Percentiles rank a stretch among this genome's conserved stretches.
These are phyloP conservation scores for Choloepus hoffmanni DNA, from an alignment of 2,113 vertebrate species.

Conservation along the genomic window DNA sequence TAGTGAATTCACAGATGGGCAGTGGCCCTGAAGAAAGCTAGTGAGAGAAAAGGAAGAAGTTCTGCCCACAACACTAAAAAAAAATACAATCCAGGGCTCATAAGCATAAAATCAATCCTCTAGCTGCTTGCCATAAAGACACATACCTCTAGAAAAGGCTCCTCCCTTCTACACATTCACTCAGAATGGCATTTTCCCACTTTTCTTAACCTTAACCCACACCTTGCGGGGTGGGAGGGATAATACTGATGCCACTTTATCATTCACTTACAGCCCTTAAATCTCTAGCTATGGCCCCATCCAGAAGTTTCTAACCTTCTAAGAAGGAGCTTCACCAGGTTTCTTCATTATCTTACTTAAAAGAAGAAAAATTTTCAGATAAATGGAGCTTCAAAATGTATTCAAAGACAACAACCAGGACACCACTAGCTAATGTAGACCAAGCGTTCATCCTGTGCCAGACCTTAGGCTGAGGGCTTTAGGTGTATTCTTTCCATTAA, in stretches of 20 bases:
- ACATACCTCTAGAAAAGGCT: background rate
- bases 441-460: background rate
- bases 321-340: background rate
- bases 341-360: background rate
- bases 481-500: background rate
- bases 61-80: background rate
- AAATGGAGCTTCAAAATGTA: background rate
- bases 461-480: background rate
- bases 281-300: background rate
- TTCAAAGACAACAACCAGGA: background rate
- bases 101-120: background rate
- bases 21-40: background rate
- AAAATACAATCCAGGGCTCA: background rate
- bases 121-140: background rate
- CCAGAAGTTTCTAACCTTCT: background rate
- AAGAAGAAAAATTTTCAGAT: background rate
- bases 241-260: background rate
- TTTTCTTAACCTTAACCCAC: background rate
- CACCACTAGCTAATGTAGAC: background rate
- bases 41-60: background rate
- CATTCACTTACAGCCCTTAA: background rate
- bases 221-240: background rate
- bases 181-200: background rate
- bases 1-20: background rate
- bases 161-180: background rate